Conservation (phyloP, 2,797 vertebrate genomes). For the Esox lucius region DNA sequence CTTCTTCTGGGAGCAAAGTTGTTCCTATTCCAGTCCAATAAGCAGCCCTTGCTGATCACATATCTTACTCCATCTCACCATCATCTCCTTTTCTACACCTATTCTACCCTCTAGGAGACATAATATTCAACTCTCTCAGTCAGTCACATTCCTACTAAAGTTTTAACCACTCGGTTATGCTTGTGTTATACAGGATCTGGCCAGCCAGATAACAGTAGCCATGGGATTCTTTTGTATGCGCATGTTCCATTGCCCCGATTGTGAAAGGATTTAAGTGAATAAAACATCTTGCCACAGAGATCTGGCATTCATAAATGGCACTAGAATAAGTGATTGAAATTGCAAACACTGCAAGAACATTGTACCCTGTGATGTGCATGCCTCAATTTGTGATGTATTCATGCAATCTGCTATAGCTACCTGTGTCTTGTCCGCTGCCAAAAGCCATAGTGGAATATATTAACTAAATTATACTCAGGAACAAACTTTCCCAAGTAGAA, state of each 20-base stretch:
- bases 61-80: slow-evolving; percentile 36
- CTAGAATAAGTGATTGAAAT: too few relatives aligned
- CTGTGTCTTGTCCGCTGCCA: background rate
- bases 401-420: background rate
- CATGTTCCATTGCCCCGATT: too few relatives aligned
- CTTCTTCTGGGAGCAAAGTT: slow-evolving; percentile 40
- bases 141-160: too few relatives aligned
- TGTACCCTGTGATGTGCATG: too few relatives aligned
- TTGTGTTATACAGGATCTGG: too few relatives aligned
- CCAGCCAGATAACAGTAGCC: slow-evolving; percentile 8
- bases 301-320: too few relatives aligned
- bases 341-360: too few relatives aligned
- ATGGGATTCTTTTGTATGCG: slow-evolving; percentile 7
- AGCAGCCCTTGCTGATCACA: slow-evolving; percentile 70
- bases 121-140: slow-evolving; percentile 4
- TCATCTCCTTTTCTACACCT: slow-evolving; percentile 24
- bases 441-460: slow-evolving; percentile 13
- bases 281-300: too few relatives aligned
- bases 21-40: slow-evolving; percentile 57
- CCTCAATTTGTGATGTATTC: too few relatives aligned
- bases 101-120: slow-evolving; percentile 46
- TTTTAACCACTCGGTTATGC: too few relatives aligned
- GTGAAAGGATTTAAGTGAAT: too few relatives aligned
- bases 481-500: slow-evolving; percentile 30
- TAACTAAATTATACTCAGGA: slow-evolving; percentile 10